phyloP scores from a whole-genome alignment of 2,113 vertebrate genomes.

The Rostratula benghalensis region DNA sequence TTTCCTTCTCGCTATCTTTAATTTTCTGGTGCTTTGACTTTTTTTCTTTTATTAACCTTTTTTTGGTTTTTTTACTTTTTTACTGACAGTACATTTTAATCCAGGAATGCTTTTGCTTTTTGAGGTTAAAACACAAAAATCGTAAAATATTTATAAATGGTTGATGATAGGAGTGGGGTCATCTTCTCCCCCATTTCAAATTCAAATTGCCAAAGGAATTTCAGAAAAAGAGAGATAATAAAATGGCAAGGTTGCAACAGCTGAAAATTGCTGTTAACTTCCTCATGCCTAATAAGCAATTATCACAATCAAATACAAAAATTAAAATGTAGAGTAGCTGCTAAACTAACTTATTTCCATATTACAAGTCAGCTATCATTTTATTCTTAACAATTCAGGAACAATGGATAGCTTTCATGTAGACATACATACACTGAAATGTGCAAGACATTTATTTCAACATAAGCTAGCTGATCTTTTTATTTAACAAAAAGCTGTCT shows the following conservation, averaged over 20 bases:
- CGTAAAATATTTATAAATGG: slow-evolving; percentile 33
- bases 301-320: background rate
- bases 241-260: background rate
- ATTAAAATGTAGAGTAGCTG: background rate
- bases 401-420: slow-evolving; percentile 3
- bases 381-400: slow-evolving; percentile 67
- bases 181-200: background rate
- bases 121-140: slow-evolving; percentile 52
- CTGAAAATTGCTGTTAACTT: slow-evolving; percentile 11
- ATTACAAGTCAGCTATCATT: slow-evolving; percentile 53
- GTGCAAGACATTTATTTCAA: slow-evolving; percentile 59
- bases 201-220: slow-evolving; percentile 13
- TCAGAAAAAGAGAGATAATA: background rate
- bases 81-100: slow-evolving; percentile 67
- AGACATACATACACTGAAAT: background rate
- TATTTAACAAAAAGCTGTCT: slow-evolving; percentile 43
- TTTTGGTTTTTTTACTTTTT: slow-evolving; percentile 63
- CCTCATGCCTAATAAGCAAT: background rate
- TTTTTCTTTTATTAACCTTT: slow-evolving; percentile 70
- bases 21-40: slow-evolving; percentile 72
- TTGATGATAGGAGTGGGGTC: background rate
- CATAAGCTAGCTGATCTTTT: slow-evolving; percentile 64
- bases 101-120: slow-evolving; percentile 74
- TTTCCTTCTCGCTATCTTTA: slow-evolving; percentile 69
- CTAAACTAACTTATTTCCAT: slow-evolving; percentile 66